A percentile compares a stretch with the other conserved stretches of the same genome.
Evolutionary conservation across 2,888 invertebrate species (phyloP).

Genomic region (Rhorus exstirpatorius): DNA sequence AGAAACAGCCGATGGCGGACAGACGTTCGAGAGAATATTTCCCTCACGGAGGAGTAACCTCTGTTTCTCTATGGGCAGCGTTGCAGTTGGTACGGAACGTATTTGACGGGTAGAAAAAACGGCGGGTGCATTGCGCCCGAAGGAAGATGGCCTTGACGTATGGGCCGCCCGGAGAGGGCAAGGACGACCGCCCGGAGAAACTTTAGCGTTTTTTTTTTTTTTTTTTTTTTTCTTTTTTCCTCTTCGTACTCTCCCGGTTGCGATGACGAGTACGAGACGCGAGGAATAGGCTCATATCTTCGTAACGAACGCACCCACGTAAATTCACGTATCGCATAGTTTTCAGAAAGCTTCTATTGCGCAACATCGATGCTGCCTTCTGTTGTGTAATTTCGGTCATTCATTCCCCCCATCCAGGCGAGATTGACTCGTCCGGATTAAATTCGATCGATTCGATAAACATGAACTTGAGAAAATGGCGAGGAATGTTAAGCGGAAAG

Average conservation of each 20-base stretch:
- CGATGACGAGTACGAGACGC: slow-evolving; percentile 45
- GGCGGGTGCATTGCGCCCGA: slow-evolving; percentile 84
- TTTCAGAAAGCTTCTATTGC: neutral
- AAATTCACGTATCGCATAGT: neutral
- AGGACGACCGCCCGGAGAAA: slow-evolving; percentile 84
- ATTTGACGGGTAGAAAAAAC: slow-evolving; percentile 76
- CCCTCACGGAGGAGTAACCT: slow-evolving; percentile 21
- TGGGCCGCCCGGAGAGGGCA: slow-evolving; percentile 84
- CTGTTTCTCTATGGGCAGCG: slow-evolving; percentile 60
- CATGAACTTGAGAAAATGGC: too few species aligned
- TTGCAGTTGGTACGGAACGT: slow-evolving; percentile 73
- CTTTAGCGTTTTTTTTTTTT: slow-evolving; percentile 75
- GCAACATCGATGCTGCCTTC: neutral
- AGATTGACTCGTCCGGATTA: too few species aligned
- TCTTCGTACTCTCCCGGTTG: slow-evolving; percentile 60
- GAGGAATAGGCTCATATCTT: slow-evolving; percentile 5
- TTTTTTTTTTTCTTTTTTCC: slow-evolving; percentile 77
- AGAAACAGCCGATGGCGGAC: slow-evolving; percentile 47
- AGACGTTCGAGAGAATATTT: slow-evolving; percentile 33
- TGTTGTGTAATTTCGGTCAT: too few species aligned
- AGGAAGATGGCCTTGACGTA: slow-evolving; percentile 84
- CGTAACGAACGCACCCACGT: slow-evolving; percentile 75
- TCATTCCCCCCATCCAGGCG: too few species aligned
- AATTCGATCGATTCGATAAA: too few species aligned
- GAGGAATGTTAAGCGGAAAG: slow-evolving; percentile 43